Base-by-base conservation (phyloP, 2,113 vertebrate species). In the Spermophilus dauricus region DNA sequence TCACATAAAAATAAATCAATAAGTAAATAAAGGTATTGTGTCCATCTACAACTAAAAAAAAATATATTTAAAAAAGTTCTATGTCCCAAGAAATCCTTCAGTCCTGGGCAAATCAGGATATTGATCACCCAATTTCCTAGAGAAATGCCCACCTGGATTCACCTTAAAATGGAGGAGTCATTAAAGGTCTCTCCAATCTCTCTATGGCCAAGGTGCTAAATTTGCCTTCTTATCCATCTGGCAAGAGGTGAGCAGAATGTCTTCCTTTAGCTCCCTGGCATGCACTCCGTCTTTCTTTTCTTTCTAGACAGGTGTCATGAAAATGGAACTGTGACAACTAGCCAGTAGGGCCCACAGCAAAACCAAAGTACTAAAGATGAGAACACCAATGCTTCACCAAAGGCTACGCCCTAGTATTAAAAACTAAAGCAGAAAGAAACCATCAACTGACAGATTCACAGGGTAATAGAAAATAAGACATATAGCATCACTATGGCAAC, bases 401-500 rank as follows among this genome's bases (percentile, higher is more conserved):
- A 32, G 77, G 2, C 26, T 93, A 89, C 56, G 37, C 24, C 58
- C 78, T 93, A 37, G 69, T 86, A 51, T 86, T 83, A 93, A 89
- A 95, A 94, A 94, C 42, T 28, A 92, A 75, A 95, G 58, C 63
- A 84, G 86, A 96, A 96, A 96, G 37, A 89, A 92, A 77, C 34
- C 53, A 75, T 89, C 65, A 77, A 51, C 37, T 96, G 65, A 87
- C 70, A 91, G 89, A 98, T 39, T 96, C 94, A 95, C 86, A 89
- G 89, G 34, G 51, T 93, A 96, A 97, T 75, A 85, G 87, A 85
- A 96, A 83, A 96, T 70, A 95, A 94, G 95, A 94, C 76, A 78
- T n/a, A 91, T 70, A 93, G 82, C 76, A 93, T 97, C 58, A 77
- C 87, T 81, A 95, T 95, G 84, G 84, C 56, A 98, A 97, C 96